These are phyloP conservation scores for Tachypleus tridentatus DNA, from an alignment of 1,140 invertebrate genomes.

Conservation along the genomic window DNA sequence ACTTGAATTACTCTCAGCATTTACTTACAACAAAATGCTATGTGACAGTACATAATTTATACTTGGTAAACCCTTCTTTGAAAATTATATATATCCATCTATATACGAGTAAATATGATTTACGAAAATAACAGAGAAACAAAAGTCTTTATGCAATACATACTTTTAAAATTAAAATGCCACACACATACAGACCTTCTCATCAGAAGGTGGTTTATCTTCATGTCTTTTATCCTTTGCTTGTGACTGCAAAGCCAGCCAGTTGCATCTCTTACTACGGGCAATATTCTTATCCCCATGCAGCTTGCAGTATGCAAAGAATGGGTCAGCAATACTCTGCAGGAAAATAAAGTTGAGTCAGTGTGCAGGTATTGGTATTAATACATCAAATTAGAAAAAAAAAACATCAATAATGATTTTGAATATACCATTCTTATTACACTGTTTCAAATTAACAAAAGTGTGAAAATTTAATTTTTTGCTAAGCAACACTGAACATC, in stretches of 20 bases:
- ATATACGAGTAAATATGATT: too few relatives aligned
- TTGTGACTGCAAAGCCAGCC: slow-evolving; percentile 70
- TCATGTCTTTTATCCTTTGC: slow-evolving; percentile 43
- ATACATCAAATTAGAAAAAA: not conserved
- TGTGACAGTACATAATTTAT: too few relatives aligned
- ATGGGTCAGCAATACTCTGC: slow-evolving; percentile 83
- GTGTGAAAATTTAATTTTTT: too few relatives aligned
- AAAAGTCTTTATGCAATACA: too few relatives aligned
- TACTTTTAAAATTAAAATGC: not conserved
- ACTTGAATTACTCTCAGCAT: not conserved
- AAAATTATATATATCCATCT: too few relatives aligned
- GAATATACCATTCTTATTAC: not conserved
- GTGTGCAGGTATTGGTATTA: too few relatives aligned
- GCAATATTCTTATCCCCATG: slow-evolving; percentile 37
- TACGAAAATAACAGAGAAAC: too few relatives aligned
- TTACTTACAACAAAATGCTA: not conserved
- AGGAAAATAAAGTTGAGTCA: not conserved
- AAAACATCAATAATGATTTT: not conserved
- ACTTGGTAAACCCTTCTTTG: too few relatives aligned
- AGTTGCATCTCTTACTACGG: slow-evolving; percentile 57
- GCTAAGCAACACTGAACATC: too few relatives aligned
- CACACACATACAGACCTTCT: slow-evolving; percentile 26
- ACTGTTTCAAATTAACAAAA: not conserved
- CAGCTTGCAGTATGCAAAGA: slow-evolving; percentile 86
- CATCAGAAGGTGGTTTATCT: slow-evolving; percentile 24